These are phyloP conservation scores for Drosophila diplacantha DNA, from an alignment of 2,888 invertebrate species.

Conservation along the genomic window DNA sequence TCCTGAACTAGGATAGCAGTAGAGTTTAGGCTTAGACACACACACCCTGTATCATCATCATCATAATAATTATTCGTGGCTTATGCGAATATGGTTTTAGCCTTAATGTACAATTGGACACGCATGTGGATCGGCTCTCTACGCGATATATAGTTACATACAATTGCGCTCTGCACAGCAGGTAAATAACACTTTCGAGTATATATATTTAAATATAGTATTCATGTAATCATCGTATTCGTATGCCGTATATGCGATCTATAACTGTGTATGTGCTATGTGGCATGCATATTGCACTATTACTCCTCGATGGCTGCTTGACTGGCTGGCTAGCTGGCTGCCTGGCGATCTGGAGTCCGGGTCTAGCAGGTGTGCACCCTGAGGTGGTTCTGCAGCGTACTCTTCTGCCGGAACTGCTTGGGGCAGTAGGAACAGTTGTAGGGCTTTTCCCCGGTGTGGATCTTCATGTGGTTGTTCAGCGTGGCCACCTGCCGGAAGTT, in stretches of 20 bases:
- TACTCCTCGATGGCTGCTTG: constrained; percentile 65
- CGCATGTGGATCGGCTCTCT: constrained; percentile 67
- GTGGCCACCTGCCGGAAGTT: constrained; percentile 74
- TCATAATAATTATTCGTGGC: constrained; percentile 40
- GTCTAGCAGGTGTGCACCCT: constrained; percentile 73
- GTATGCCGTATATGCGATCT: constrained; percentile 43
- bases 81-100: constrained; percentile 47
- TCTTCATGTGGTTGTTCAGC: constrained; percentile 75
- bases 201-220: constrained; percentile 65
- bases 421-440: constrained; percentile 76
- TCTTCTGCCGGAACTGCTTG: constrained; percentile 75
- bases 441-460: constrained; percentile 75
- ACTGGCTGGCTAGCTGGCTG: constrained; percentile 34
- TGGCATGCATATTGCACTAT: constrained; percentile 61
- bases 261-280: constrained; percentile 40
- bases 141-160: constrained; percentile 62
- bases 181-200: constrained; percentile 72
- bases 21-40: constrained; percentile 66
- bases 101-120: constrained; percentile 75
- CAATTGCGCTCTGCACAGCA: constrained; percentile 74
- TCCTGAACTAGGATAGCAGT: constrained; percentile 38
- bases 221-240: constrained; percentile 44
- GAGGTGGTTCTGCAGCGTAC: constrained; percentile 74
- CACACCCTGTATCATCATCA: constrained; percentile 59
- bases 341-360: constrained; percentile 10